Percentiles rank a stretch among this genome's conserved stretches.
Conservation (phyloP, 2,113 vertebrate species). For the Chaenogobius annularis region DNA sequence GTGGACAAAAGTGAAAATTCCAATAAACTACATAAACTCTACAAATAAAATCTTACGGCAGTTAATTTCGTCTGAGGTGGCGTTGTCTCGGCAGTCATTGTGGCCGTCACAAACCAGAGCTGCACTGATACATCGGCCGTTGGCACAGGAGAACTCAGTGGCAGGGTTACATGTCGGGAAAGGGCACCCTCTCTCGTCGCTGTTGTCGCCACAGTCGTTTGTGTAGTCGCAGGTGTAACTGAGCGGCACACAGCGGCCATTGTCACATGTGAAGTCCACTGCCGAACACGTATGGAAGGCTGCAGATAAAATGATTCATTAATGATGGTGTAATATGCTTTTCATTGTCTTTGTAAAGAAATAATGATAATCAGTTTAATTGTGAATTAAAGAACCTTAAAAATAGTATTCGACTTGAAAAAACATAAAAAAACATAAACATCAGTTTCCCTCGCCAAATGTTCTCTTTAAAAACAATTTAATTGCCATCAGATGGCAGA, state of each 20-base stretch:
- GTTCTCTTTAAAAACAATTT: background rate
- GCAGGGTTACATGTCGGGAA: conserved; percentile 84
- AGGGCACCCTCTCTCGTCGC: conserved; percentile 86
- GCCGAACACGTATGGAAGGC: conserved; percentile 89
- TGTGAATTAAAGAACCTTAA: too few species aligned
- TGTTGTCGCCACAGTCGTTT: conserved; percentile 91
- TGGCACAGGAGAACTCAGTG: conserved; percentile 85
- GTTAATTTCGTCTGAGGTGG: conserved; percentile 89
- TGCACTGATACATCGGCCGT: conserved; percentile 84
- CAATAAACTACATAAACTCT: background rate
- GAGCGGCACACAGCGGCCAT: conserved; percentile 83
- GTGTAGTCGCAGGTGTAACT: conserved; percentile 86
- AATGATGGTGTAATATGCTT: background rate
- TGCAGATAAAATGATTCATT: conserved; percentile 45
- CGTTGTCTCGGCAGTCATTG: conserved; percentile 88
- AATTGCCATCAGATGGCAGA: background rate
- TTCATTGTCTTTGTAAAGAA: too few species aligned
- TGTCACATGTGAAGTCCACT: conserved; percentile 87
- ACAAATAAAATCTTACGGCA: conserved; percentile 82
- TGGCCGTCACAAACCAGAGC: conserved; percentile 85
- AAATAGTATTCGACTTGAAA: too few species aligned
- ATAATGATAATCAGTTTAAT: too few species aligned
- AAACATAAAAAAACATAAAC: too few species aligned
- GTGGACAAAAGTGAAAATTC: background rate
- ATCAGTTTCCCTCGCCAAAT: too few species aligned